Evolutionary conservation across 1,140 invertebrate genomes (phyloP), one percentile per base, ranked within the genome.

Genomic region (Magallana angulata): DNA sequence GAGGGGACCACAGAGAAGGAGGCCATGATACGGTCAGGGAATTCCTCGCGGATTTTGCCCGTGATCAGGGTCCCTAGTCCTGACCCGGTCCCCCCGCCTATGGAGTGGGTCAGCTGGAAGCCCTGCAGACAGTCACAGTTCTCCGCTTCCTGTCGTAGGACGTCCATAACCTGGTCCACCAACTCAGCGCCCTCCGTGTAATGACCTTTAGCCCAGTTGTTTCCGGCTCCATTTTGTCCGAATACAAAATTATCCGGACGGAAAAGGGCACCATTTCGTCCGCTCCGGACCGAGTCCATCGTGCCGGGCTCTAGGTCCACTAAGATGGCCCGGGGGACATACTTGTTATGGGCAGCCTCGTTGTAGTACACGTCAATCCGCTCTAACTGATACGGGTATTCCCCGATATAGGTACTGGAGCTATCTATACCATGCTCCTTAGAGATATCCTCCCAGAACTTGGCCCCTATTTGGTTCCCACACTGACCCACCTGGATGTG

Each of bases 181-280:
- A 98, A 95, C 93, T 98, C 98, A 7, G 97, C 98, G 7, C 98
- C 98, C 95, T 99, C 98, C 81, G 98, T 99, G 96, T 99, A 99
- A 93, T 98, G 97, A 84, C 97, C 97, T 94, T 98, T 98, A 57
- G 98, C 98, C 97, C 98, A 98, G 95, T 98, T 98, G 94, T 98
- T 98, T 12, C 97, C 97, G 57, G 96, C 96, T 93, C 97, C 97
- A 14, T 97, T 93, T 83, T 94, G 92, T 58, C 94, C 94, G 86
- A 93, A 94, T 57, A 94, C 91, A 84, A 92, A 94, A 95, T 98
- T 98, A 95, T 98, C 98, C 7, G 97, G 97, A 16, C 97, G 95
- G 91, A 97, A 98, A 24, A 98, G 96, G 93, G 97, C 96, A 14
- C 97, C 97, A 91, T 97, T 97, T 59, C 97, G 97, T 71, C 97